A percentile compares a stretch with the other conserved stretches of the same genome.
Evolutionary conservation across 1,140 invertebrate species (phyloP).

Genomic region (Cyclargus thomasi): DNA sequence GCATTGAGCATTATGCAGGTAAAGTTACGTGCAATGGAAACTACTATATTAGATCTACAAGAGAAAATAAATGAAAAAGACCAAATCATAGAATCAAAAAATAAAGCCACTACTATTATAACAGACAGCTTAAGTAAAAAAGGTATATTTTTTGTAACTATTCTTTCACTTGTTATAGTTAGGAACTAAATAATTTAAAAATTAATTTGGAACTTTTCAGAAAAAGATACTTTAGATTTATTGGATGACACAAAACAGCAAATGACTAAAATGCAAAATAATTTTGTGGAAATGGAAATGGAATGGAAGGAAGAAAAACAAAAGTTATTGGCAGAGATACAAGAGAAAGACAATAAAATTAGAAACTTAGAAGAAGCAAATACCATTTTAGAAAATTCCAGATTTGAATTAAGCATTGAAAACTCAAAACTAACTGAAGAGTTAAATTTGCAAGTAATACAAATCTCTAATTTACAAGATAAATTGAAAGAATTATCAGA

Average conservation of each 20-base stretch:
- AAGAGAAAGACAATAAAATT: slow-evolving; percentile 77
- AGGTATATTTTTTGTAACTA: slow-evolving; percentile 47
- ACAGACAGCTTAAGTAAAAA: slow-evolving; percentile 84
- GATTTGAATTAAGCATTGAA: slow-evolving; percentile 76
- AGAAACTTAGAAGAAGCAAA: slow-evolving; percentile 71
- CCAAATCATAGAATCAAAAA: slow-evolving; percentile 88
- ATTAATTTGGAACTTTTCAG: slow-evolving; percentile 38
- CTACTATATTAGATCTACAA: slow-evolving; percentile 80
- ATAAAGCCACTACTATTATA: slow-evolving; percentile 86
- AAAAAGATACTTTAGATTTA: slow-evolving; percentile 80
- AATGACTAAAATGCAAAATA: slow-evolving; percentile 87
- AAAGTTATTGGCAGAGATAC: slow-evolving; percentile 74
- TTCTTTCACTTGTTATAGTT: not conserved
- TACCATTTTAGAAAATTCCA: slow-evolving; percentile 70
- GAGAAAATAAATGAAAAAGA: slow-evolving; percentile 91
- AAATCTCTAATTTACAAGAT: slow-evolving; percentile 57
- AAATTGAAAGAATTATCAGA: slow-evolving; percentile 46
- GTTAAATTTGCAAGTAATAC: slow-evolving; percentile 64
- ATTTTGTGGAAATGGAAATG: slow-evolving; percentile 82
- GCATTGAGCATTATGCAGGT: slow-evolving; percentile 63
- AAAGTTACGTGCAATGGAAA: slow-evolving; percentile 80
- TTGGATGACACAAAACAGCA: slow-evolving; percentile 87
- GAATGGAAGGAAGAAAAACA: slow-evolving; percentile 82
- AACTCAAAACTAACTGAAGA: slow-evolving; percentile 77
- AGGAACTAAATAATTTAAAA: not conserved